Conservation (phyloP, 2,888 invertebrate species). For the Choristoneura rosaceana region DNA sequence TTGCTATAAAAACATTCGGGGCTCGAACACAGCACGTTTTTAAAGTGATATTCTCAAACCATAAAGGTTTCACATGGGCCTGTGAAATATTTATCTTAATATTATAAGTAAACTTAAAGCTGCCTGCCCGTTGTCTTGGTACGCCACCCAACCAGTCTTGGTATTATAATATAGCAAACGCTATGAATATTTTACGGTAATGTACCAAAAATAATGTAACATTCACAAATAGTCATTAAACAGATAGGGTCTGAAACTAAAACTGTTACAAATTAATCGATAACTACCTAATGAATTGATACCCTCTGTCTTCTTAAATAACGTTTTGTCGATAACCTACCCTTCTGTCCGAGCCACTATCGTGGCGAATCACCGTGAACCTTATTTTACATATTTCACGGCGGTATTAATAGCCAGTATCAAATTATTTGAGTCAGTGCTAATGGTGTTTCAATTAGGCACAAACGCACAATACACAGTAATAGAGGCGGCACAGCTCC, state of each 20-base stretch:
- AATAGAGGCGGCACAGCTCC: conserved; percentile 65
- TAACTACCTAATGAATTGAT: background rate
- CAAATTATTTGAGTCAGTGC: conserved; percentile 54
- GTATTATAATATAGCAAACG: conserved; percentile 30
- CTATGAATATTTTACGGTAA: background rate
- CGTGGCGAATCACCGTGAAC: background rate
- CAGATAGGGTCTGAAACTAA: background rate
- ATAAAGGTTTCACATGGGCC: conserved; percentile 83
- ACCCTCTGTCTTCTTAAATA: background rate
- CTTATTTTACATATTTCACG: background rate
- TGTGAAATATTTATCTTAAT: conserved; percentile 86
- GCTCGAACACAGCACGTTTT: conserved; percentile 77
- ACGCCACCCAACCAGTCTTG: conserved; percentile 45
- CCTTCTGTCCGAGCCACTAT: background rate
- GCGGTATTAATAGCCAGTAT: conserved; percentile 53
- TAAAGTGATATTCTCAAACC: conserved; percentile 83
- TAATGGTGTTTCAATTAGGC: conserved; percentile 76
- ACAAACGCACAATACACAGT: conserved; percentile 58
- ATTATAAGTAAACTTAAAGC: conserved; percentile 84
- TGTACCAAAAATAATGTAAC: background rate
- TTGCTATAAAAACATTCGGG: conserved; percentile 82
- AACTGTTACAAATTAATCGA: background rate
- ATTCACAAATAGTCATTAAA: background rate
- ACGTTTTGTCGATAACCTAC: background rate
- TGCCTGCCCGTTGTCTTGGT: conserved; percentile 53